Evolutionary conservation across 2,113 vertebrate genomes (phyloP).

Genomic region (Pachypanchax playfairii): DNA sequence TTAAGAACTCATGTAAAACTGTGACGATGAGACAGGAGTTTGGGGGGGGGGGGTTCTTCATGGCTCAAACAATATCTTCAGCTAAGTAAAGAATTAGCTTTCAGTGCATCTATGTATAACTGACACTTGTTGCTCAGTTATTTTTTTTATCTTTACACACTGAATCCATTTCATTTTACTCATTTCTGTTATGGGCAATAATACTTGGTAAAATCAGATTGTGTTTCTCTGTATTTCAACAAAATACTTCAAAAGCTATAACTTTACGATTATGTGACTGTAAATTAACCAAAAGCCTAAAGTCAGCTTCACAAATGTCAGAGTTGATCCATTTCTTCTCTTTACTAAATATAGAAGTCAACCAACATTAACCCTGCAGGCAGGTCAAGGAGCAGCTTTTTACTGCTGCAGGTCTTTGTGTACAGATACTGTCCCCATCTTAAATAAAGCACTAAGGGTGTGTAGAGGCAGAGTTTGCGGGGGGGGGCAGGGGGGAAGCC

Average conservation of each 20-base stretch:
- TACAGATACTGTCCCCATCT: constrained; percentile 31
- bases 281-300: constrained; percentile 11
- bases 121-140: too few relatives aligned
- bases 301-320: constrained; percentile 74
- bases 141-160: too few relatives aligned
- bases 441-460: constrained; percentile 51
- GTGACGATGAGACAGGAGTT: background rate
- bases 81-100: too few relatives aligned
- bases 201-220: too few relatives aligned
- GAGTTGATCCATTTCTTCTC: constrained; percentile 65
- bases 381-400: constrained; percentile 8
- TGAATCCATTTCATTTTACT: too few relatives aligned
- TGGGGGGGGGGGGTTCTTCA: too few relatives aligned
- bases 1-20: background rate
- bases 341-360: constrained; percentile 77
- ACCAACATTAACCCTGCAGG: constrained; percentile 1
- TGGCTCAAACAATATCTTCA: too few relatives aligned
- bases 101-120: too few relatives aligned
- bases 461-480: constrained; percentile 6
- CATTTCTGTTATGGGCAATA: too few relatives aligned
- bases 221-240: background rate
- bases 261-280: background rate
- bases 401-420: constrained; percentile 48
- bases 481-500: constrained; percentile 3
- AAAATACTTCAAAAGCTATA: background rate